phyloP scores from a whole-genome alignment of 2,888 invertebrate species.

The Oscheius sp. region DNA sequence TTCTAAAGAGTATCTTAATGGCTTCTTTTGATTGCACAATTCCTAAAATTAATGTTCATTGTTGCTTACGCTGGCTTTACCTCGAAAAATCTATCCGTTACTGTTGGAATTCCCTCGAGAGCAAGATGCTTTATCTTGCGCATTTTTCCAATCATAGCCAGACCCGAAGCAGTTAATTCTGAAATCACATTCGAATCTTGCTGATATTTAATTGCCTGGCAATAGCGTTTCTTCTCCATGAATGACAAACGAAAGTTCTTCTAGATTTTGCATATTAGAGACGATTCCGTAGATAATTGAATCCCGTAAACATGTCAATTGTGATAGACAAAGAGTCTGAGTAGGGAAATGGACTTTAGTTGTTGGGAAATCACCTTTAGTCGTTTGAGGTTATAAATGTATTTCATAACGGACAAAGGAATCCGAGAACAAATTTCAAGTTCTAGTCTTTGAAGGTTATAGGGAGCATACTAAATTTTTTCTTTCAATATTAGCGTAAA shows the following conservation, averaged over 20 bases:
- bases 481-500: background rate
- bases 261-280: conserved; percentile 26
- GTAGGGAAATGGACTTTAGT: too few species aligned
- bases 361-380: conserved; percentile 22
- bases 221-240: conserved; percentile 33
- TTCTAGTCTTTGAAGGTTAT: conserved; percentile 33
- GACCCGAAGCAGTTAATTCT: conserved; percentile 35
- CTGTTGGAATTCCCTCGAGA: conserved; percentile 53
- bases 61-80: background rate
- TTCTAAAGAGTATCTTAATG: conserved; percentile 19
- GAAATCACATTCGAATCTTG: background rate
- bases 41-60: conserved; percentile 18
- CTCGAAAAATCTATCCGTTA: conserved; percentile 40
- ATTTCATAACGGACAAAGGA: conserved; percentile 24
- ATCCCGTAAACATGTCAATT: conserved; percentile 37
- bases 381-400: conserved; percentile 27
- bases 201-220: background rate
- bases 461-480: conserved; percentile 32
- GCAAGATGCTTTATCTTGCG: conserved; percentile 36
- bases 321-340: conserved; percentile 34
- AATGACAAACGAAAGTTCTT: conserved; percentile 38
- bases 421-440: conserved; percentile 48
- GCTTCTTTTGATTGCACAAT: conserved; percentile 32
- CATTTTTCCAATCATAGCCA: conserved; percentile 32
- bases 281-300: conserved; percentile 26